Percentiles rank a stretch among this genome's conserved stretches.
Conservation (phyloP, 2,888 invertebrate species). For the Cerastis rubricosa region DNA sequence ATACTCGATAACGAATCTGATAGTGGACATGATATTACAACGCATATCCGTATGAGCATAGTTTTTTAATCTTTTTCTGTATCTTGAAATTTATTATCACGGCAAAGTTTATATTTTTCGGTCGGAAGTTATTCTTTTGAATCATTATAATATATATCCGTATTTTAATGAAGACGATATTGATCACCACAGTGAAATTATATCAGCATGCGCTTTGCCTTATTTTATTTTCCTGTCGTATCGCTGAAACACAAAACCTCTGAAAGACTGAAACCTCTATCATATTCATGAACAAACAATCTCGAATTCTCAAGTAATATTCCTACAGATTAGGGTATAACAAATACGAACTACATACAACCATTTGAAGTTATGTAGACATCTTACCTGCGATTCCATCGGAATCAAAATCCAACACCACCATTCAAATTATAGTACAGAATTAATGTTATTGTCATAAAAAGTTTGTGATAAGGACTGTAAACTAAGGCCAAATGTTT, state of each 20-base stretch:
- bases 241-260: constrained; percentile 40
- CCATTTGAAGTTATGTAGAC: constrained; percentile 18
- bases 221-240: constrained; percentile 31
- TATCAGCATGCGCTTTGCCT: constrained; percentile 31
- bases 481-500: constrained; percentile 34
- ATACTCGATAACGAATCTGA: constrained; percentile 18
- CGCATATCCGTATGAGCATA: not conserved
- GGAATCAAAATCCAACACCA: constrained; percentile 53
- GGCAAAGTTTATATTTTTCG: not conserved
- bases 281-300: constrained; percentile 22
- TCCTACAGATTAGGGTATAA: constrained; percentile 7
- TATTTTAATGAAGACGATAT: constrained; percentile 16
- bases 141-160: constrained; percentile 22
- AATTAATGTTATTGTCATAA: constrained; percentile 33
- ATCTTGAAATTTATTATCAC: not conserved
- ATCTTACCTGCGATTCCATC: constrained; percentile 59
- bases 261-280: constrained; percentile 25
- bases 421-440: constrained; percentile 43
- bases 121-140: not conserved
- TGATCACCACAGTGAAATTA: constrained; percentile 8
- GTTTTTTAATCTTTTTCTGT: not conserved
- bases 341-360: constrained; percentile 14
- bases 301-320: constrained; percentile 25
- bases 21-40: not conserved
- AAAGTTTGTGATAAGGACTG: constrained; percentile 23